phyloP scores from a whole-genome alignment of 2,888 invertebrate genomes.

The Temnothorax rugatulus region DNA sequence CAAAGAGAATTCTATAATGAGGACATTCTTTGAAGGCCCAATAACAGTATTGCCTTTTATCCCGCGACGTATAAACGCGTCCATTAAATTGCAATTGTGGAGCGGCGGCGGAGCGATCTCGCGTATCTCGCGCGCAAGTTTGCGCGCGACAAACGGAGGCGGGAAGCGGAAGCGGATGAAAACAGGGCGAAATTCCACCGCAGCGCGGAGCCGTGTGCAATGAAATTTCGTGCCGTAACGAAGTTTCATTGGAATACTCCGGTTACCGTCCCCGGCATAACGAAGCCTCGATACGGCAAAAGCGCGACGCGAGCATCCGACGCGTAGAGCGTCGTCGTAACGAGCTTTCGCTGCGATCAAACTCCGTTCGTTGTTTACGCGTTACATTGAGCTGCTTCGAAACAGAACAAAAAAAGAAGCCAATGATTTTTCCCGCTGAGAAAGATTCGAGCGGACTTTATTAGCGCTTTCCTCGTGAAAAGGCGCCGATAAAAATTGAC shows the following conservation, averaged over 20 bases:
- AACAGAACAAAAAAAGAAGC: neutral
- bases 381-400: neutral
- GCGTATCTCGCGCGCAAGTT: constrained; percentile 15
- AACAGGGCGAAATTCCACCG: constrained; percentile 19
- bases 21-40: neutral
- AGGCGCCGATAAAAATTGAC: neutral
- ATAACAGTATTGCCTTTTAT: neutral
- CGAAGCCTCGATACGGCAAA: constrained; percentile 9
- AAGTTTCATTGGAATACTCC: constrained; percentile 25
- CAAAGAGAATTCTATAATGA: neutral
- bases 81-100: neutral
- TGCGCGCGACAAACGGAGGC: neutral
- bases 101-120: neutral
- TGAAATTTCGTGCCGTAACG: constrained; percentile 30
- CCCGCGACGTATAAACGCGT: neutral
- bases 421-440: neutral
- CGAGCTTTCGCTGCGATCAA: constrained; percentile 7
- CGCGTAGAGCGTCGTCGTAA: neutral
- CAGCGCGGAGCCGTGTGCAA: neutral
- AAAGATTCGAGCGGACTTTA: neutral
- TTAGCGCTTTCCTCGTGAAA: neutral
- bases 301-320: neutral
- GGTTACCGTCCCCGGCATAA: neutral
- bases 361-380: neutral
- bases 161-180: constrained; percentile 8